Base-by-base conservation (phyloP, 2,888 invertebrate genomes). In the Himalopsyche anomala region DNA sequence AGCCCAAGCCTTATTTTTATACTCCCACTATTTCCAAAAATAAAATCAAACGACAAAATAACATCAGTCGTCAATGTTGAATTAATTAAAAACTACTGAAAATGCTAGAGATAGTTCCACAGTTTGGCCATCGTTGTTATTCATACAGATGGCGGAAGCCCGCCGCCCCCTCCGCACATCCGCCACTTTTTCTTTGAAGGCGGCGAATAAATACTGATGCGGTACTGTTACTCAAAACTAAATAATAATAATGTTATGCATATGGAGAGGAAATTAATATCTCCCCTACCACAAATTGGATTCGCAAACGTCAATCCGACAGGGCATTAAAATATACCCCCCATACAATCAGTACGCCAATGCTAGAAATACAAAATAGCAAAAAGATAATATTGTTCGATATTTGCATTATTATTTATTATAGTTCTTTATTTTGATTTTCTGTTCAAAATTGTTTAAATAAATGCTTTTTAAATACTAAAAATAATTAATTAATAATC, bases 251-350 rank as follows among this genome's bases (percentile, higher is more conserved):
- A 80, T 80, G 40, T 36, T 42, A 86, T 88, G 87, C 87, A 88
- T 86, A 86, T 86, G 87, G 87, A 87, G 82, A 88, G 88, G 88
- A 88, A 88, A 88, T 88, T 88, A 87, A 87, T 88, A 86, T 84
- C 80, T 87, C 87, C 88, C 88, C 88, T 84, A 84, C 88, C 88
- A 87, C 88, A 87, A 87, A 88, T 88, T 87, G 88, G 88, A 87
- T 88, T 84, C 88, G 80, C 88, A 54, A 86, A 86, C 83, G 83
- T 81, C 54, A 81, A 83, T 62, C 62, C 62, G 62, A 62, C 62
- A 62, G 28, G 19, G 28, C 62, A 62, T 62, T 19, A 62, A 19
- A 62, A 36, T 84, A 55, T 55, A 80, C 80, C 81, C 81, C 36
- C 42, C 83, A 84, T 62, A 55, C 15, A 28, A 5, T 51, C 82